Conservation (phyloP, 2,113 vertebrate genomes). For the Rana temporaria region DNA sequence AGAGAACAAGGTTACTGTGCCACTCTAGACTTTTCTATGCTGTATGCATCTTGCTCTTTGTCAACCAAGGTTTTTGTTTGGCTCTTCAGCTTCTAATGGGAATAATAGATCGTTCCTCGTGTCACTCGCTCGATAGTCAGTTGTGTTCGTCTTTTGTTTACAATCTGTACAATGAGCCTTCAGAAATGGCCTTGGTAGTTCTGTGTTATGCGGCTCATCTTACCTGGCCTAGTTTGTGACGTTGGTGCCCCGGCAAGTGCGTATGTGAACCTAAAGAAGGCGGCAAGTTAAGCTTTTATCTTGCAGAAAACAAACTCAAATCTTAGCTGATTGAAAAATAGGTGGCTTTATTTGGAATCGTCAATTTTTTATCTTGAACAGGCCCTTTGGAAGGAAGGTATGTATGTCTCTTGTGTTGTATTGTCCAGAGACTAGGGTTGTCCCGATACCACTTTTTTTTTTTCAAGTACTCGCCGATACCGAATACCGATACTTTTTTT, state of each 20-base stretch:
- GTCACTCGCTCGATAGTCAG: conserved; percentile 16
- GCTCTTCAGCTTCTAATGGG: conserved; percentile 41
- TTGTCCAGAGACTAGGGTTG: neutral
- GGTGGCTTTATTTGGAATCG: too few relatives aligned
- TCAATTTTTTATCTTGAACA: too few relatives aligned
- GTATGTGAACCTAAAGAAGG: neutral
- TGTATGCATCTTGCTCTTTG: conserved; percentile 20
- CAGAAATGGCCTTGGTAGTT: neutral
- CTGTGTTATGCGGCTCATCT: neutral
- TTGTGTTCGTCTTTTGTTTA: neutral
- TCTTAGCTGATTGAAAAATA: too few relatives aligned
- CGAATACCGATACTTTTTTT: too few relatives aligned
- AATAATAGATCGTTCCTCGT: neutral
- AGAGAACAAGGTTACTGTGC: conserved; percentile 55
- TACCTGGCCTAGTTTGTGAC: conserved; percentile 16
- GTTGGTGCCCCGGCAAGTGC: neutral
- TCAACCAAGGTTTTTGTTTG: neutral
- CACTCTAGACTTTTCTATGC: conserved; percentile 20
- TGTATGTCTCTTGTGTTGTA: too few relatives aligned
- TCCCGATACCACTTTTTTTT: too few relatives aligned
- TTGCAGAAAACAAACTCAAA: neutral
- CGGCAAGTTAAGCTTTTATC: neutral
- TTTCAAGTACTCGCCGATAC: too few relatives aligned
- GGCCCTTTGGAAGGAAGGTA: too few relatives aligned
- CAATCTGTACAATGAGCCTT: conserved; percentile 20